Conservation (phyloP, 1,140 invertebrate genomes). For the Bombus impatiens region DNA sequence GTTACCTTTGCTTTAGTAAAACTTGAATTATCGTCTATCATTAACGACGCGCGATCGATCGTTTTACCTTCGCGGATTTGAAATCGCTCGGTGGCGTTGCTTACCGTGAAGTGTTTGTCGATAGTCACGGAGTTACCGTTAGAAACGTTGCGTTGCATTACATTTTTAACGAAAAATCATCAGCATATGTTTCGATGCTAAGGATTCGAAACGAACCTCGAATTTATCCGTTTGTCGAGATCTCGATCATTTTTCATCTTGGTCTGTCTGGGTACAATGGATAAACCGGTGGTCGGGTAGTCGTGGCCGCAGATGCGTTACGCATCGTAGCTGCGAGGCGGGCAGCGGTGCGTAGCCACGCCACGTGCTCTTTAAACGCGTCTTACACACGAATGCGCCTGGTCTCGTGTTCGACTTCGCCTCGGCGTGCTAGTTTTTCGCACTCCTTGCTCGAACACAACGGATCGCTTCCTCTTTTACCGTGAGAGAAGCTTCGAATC, state of each 20-base stretch:
- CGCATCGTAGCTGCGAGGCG: slow-evolving; percentile 42
- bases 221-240: background rate
- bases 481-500: slow-evolving; percentile 14
- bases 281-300: background rate
- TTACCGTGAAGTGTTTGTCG: background rate
- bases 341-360: slow-evolving; percentile 39
- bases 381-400: slow-evolving; percentile 13
- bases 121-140: background rate
- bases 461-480: slow-evolving; percentile 53
- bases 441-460: slow-evolving; percentile 45
- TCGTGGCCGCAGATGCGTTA: slow-evolving; percentile 44
- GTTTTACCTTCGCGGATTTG: no score
- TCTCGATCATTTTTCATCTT: slow-evolving; percentile 4
- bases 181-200: no score
- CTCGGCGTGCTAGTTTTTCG: slow-evolving; percentile 57
- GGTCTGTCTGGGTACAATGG: slow-evolving; percentile 15
- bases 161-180: background rate
- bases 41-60: slow-evolving; percentile 1
- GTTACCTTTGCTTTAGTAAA: slow-evolving; percentile 12
- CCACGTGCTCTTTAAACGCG: slow-evolving; percentile 58
- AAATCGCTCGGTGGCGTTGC: background rate
- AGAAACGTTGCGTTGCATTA: slow-evolving; percentile 23
- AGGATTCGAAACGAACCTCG: background rate
- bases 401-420: slow-evolving; percentile 33
- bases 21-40: slow-evolving; percentile 12